These are phyloP conservation scores for Clupea harengus DNA, from an alignment of 2,113 vertebrate species.

Conservation along the genomic window DNA sequence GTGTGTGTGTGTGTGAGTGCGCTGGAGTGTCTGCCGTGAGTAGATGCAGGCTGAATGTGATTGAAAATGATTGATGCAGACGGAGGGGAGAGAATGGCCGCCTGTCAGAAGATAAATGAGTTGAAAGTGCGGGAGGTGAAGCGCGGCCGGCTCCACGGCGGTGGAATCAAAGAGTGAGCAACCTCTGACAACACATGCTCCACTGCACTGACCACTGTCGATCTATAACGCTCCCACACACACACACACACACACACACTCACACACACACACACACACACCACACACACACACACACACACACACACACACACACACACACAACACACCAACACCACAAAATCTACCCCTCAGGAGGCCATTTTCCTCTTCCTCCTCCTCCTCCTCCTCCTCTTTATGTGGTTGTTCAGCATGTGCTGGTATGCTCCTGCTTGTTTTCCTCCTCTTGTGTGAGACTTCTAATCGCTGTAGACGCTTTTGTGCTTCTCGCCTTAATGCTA, in stretches of 20 bases:
- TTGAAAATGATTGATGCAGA: constrained; percentile 65
- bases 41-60: constrained; percentile 49
- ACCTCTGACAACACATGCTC: constrained; percentile 72
- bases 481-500: background rate
- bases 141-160: constrained; percentile 69
- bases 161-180: constrained; percentile 74
- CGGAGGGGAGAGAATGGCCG: constrained; percentile 66
- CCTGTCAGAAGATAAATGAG: constrained; percentile 73
- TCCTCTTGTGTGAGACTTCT: no score
- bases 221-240: constrained; percentile 50
- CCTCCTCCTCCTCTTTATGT: background rate
- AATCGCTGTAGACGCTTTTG: background rate
- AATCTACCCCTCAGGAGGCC: background rate
- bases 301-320: background rate
- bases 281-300: background rate
- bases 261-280: constrained; percentile 15
- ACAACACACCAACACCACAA: no score
- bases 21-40: background rate
- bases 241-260: constrained; percentile 20
- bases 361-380: background rate
- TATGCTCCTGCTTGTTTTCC: no score
- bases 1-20: background rate
- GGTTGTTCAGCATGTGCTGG: background rate
- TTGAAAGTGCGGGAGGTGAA: constrained; percentile 68
- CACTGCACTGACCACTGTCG: constrained; percentile 71